Conservation (phyloP, 2,113 vertebrate genomes). For the Toxostoma redivivum region DNA sequence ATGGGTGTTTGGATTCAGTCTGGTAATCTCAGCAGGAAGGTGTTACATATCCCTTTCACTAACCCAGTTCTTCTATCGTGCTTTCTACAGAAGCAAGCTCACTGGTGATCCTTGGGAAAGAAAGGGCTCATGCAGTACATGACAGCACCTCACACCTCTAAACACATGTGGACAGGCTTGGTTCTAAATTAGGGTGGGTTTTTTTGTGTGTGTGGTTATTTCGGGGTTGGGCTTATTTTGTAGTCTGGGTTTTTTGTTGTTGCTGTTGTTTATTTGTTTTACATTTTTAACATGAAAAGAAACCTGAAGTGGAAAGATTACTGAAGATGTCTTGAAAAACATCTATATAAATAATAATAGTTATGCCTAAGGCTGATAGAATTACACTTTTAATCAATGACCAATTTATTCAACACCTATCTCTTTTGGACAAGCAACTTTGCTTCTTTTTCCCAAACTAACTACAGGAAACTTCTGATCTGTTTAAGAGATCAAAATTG, state of each 20-base stretch:
- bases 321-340: neutral
- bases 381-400: neutral
- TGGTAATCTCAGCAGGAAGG: neutral
- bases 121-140: neutral
- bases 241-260: neutral
- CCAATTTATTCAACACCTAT: neutral
- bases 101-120: neutral
- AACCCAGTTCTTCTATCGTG: neutral
- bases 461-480: neutral
- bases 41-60: neutral
- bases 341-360: neutral
- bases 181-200: rapidly evolving
- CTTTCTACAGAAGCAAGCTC: neutral
- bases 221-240: neutral
- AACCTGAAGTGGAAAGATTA: neutral
- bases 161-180: neutral
- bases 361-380: neutral
- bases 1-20: neutral
- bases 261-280: neutral
- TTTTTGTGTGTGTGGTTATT: neutral
- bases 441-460: neutral
- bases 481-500: neutral
- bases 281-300: neutral
- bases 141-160: neutral
- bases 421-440: neutral